Percentiles rank a stretch among this genome's conserved stretches.
Conservation (phyloP, 2,888 invertebrate species). For the Melinaea menophilus region DNA sequence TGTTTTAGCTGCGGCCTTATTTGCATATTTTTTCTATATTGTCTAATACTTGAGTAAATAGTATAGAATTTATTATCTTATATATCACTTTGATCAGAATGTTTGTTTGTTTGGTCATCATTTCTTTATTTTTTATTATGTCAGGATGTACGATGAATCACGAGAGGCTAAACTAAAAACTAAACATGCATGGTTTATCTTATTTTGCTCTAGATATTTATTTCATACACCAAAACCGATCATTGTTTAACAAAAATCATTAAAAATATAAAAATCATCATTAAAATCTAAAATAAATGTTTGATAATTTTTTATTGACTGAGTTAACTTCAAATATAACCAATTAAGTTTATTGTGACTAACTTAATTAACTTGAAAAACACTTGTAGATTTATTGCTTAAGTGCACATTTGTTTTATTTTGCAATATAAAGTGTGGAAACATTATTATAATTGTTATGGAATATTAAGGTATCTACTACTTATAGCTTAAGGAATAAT, state of each 20-base stretch:
- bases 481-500: too few species aligned
- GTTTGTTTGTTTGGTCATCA: background rate
- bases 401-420: conserved; percentile 16
- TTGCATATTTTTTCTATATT: conserved; percentile 9
- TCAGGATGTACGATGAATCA: too few species aligned
- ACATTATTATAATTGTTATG: background rate
- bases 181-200: background rate
- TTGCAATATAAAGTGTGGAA: conserved; percentile 1
- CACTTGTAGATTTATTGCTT: conserved; percentile 21
- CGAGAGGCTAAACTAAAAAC: background rate
- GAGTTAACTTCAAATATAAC: conserved; percentile 5
- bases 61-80: background rate
- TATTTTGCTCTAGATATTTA: conserved; percentile 2
- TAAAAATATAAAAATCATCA: background rate
- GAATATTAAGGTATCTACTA: too few species aligned
- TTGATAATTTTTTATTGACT: background rate
- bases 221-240: background rate
- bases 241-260: background rate
- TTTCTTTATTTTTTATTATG: background rate
- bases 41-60: background rate
- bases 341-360: conserved; percentile 11
- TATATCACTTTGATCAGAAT: background rate
- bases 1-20: conserved; percentile 5
- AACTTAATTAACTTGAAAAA: conserved; percentile 24
- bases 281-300: background rate